Percentiles rank a stretch among this genome's conserved stretches.
These are phyloP conservation scores for Pristionchus entomophagus DNA, from an alignment of 2,888 invertebrate species.

Conservation along the genomic window DNA sequence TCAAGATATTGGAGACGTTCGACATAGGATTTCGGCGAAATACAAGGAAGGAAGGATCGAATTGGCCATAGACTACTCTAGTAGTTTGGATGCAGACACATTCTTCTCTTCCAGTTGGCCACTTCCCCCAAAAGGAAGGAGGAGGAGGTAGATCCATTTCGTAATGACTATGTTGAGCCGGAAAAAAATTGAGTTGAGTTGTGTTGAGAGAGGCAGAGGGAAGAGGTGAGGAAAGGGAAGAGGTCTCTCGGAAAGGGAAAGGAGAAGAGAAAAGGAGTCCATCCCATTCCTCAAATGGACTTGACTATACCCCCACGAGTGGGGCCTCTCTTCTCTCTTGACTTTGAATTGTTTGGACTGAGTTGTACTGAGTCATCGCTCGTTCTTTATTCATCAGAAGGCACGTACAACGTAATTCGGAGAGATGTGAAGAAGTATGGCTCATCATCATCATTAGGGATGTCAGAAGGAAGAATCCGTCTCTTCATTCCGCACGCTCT, in stretches of 20 bases:
- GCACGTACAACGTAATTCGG: conserved; percentile 22
- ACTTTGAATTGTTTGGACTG: neutral
- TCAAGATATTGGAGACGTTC: conserved; percentile 7
- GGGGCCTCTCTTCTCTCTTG: conserved; percentile 32
- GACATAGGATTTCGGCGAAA: neutral
- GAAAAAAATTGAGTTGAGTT: conserved; percentile 46
- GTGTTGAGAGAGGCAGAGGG: conserved; percentile 36
- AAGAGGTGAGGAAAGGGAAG: conserved; percentile 44
- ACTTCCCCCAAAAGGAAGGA: neutral
- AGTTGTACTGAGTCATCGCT: neutral
- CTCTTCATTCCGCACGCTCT: too few relatives aligned
- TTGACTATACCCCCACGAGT: conserved; percentile 28
- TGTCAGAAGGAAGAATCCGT: too few relatives aligned
- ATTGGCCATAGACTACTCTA: neutral
- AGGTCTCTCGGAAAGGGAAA: conserved; percentile 2
- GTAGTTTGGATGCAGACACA: neutral
- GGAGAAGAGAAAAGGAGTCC: conserved; percentile 38
- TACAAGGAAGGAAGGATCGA: conserved; percentile 12
- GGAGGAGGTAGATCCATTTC: conserved; percentile 40
- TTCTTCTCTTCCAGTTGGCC: neutral
- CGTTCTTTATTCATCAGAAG: conserved; percentile 35
- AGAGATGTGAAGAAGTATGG: neutral
- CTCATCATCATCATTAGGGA: too few relatives aligned
- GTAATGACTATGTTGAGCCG: conserved; percentile 48
- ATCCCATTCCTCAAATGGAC: conserved; percentile 45